Conservation (phyloP, 2,888 invertebrate genomes). For the Sylvicola cinctus region DNA sequence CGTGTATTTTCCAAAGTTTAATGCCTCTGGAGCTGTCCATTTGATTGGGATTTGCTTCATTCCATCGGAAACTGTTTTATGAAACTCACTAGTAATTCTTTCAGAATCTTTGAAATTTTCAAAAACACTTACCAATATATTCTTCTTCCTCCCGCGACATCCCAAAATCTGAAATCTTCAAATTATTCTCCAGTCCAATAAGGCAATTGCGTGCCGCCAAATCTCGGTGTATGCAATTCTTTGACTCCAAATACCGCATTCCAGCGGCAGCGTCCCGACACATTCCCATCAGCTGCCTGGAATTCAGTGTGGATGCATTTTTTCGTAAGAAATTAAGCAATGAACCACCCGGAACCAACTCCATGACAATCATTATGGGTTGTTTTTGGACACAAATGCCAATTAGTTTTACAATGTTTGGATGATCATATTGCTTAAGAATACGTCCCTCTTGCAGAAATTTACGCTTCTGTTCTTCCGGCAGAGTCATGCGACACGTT, state of each 20-base stretch:
- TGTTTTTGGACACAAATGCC: constrained; percentile 96
- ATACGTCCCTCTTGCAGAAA: constrained; percentile 91
- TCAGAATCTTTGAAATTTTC: not conserved
- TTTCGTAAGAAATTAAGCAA: constrained; percentile 72
- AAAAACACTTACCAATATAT: constrained; percentile 38
- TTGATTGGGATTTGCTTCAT: constrained; percentile 98
- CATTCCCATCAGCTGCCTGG: constrained; percentile 61
- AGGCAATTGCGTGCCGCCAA: constrained; percentile 82
- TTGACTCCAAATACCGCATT: constrained; percentile 88
- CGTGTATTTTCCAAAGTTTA: constrained; percentile 93
- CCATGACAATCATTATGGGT: constrained; percentile 99
- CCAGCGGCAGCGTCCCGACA: constrained; percentile 85
- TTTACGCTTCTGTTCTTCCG: constrained; percentile 84
- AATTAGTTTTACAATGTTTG: constrained; percentile 87
- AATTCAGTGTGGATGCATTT: constrained; percentile 42
- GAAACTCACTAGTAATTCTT: constrained; percentile 1
- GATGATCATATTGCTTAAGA: constrained; percentile 89
- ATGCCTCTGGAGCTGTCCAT: constrained; percentile 94
- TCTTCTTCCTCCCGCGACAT: constrained; percentile 96
- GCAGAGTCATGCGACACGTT: constrained; percentile 82
- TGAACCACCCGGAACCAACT: constrained; percentile 84
- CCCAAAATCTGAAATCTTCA: constrained; percentile 95
- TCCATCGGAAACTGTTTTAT: constrained; percentile 60
- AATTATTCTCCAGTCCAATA: constrained; percentile 56
- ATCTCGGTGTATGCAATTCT: constrained; percentile 91